Percentiles rank a stretch among this genome's conserved stretches.
Evolutionary conservation across 2,113 vertebrate genomes (phyloP).

Genomic region (Myxocyprinus asiaticus): DNA sequence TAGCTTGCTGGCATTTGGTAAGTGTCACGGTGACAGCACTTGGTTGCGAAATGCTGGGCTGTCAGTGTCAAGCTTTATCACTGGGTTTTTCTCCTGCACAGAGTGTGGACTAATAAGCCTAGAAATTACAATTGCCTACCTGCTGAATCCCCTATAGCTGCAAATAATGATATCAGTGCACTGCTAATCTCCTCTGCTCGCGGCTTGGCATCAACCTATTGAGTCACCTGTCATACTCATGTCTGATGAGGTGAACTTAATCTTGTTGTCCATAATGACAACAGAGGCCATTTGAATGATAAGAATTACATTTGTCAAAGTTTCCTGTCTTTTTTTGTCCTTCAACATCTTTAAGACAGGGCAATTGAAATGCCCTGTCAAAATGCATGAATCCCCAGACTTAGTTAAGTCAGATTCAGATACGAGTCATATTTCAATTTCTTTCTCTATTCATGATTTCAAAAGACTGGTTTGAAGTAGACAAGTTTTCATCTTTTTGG

Average conservation of each 20-base stretch:
- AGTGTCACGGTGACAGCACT: conserved; percentile 98
- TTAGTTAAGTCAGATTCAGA: conserved; percentile 54
- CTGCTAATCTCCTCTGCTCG: conserved; percentile 98
- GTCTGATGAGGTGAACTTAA: conserved; percentile 99
- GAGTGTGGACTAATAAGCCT: conserved; percentile 99
- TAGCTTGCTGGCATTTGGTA: conserved; percentile 93
- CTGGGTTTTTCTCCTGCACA: conserved; percentile 86
- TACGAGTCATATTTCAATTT: conserved; percentile 50
- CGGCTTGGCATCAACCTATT: conserved; percentile 98
- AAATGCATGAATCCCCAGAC: conserved; percentile 64
- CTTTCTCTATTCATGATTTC: conserved; percentile 64
- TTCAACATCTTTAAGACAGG: conserved; percentile 69
- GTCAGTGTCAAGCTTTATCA: conserved; percentile 94
- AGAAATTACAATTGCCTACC: conserved; percentile 99
- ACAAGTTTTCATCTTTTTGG: conserved; percentile 8
- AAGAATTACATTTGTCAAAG: conserved; percentile 96
- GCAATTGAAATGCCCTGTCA: conserved; percentile 73
- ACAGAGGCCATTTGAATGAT: conserved; percentile 98
- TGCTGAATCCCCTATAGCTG: conserved; percentile 99
- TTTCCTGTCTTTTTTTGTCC: conserved; percentile 68
- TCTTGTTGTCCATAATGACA: conserved; percentile 97
- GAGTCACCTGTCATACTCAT: conserved; percentile 98
- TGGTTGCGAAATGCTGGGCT: conserved; percentile 93
- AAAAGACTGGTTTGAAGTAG: conserved; percentile 22
- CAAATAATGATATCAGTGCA: conserved; percentile 99